Evolutionary conservation across 2,888 invertebrate species (phyloP), one percentile per base, ranked within the genome.

Genomic region (Ischnus inquisitorius): DNA sequence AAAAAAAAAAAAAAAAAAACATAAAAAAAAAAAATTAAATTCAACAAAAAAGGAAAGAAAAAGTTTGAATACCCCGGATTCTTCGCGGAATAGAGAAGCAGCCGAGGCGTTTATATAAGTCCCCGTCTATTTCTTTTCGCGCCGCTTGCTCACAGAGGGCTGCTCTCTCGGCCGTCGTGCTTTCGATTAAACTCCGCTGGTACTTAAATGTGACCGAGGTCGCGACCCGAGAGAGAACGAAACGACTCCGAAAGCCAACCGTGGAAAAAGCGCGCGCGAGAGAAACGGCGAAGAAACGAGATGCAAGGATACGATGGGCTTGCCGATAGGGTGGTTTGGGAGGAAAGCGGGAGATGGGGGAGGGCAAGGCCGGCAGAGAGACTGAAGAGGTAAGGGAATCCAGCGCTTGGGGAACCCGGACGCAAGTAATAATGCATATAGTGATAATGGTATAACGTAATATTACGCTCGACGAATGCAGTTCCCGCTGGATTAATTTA

Each of bases 401-500:
- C 79, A 65, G 76, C 68, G 62, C 76, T 78, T 67, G 60, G 62
- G 76, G 39, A 51, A 48, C 71, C 74, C 64, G 80, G 76, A 79
- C 71, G 85, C 82, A 75, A 85, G 86, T 87, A 87, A 85, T 82
- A 87, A 85, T 82, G 84, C 87, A 87, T 88, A 88, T 86, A 89
- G 89, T 88, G 87, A 91, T 90, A 91, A 90, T 87, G 85, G 84
- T 85, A 87, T 88, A 90, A 88, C 87, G 88, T 90, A 89, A 91
- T 90, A 91, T 90, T 91, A 90, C 87, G 89, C 85, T 83, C 85
- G 85, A 86, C 86, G 87, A 89, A 90, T 89, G 90, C 90, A 90
- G 89, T 91, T 90, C 89, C 87, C 88, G 75, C 51, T 87, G 90
- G 90, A 91, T 92, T 92, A 92, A 92, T 91, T 92, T 90, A 87